These are phyloP conservation scores for Hydrozoanthus tunicans DNA, from an alignment of 64 coral and sea anemone species.

Conservation along the genomic window DNA sequence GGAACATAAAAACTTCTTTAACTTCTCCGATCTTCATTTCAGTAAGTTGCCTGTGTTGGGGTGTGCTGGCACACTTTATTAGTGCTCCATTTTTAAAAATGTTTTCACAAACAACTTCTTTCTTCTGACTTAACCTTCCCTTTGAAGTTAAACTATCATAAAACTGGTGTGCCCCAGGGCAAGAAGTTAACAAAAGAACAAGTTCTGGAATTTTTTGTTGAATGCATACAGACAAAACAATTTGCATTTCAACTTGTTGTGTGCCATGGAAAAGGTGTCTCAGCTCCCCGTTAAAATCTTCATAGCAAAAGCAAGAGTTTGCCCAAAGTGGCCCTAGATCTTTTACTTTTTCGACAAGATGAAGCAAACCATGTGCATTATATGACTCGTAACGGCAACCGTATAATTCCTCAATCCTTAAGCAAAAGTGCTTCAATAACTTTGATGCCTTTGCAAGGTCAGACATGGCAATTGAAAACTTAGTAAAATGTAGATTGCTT, in stretches of 20 bases:
- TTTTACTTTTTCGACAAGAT: constrained; percentile 51
- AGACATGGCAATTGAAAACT: constrained; percentile 38
- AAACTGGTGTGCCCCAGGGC: background rate
- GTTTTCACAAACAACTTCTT: background rate
- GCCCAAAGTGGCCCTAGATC: constrained; percentile 59
- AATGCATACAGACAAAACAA: background rate
- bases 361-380: constrained; percentile 57
- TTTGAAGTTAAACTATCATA: background rate
- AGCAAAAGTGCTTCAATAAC: constrained; percentile 37
- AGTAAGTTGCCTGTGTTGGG: background rate
- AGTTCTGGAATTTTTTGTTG: too few species aligned
- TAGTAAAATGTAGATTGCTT: constrained; percentile 57
- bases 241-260: background rate
- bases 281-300: constrained; percentile 17
- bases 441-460: constrained; percentile 35
- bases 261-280: background rate
- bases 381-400: constrained; percentile 26
- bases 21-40: background rate
- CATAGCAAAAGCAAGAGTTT: constrained; percentile 51
- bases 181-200: too few species aligned
- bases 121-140: background rate
- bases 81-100: background rate
- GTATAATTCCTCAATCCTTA: constrained; percentile 18
- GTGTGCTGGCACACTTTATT: background rate
- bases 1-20: background rate